These are phyloP conservation scores for Eristalis tenax DNA, from an alignment of 2,888 invertebrate genomes.

Conservation along the genomic window DNA sequence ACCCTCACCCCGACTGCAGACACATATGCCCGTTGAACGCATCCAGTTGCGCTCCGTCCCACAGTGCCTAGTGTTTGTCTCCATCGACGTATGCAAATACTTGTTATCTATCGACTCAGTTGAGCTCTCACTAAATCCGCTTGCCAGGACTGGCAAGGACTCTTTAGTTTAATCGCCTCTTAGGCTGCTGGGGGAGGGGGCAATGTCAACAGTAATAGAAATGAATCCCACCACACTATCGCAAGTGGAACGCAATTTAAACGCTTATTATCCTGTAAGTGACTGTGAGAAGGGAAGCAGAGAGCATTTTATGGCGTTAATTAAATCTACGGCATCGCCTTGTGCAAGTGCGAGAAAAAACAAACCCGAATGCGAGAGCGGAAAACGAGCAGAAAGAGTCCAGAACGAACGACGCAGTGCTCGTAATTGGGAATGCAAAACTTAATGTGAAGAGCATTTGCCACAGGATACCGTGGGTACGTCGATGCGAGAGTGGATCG, in stretches of 20 bases:
- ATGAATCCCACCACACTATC: background rate
- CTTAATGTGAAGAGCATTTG: no score
- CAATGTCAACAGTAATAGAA: conserved; percentile 25
- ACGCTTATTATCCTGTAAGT: conserved; percentile 34
- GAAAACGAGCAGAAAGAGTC: no score
- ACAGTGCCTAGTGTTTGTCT: conserved; percentile 13
- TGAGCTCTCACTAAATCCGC: conserved; percentile 11
- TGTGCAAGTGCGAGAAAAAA: no score
- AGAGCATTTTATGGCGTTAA: conserved; percentile 11
- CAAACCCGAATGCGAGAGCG: no score
- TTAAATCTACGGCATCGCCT: conserved; percentile 11
- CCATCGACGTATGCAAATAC: conserved; percentile 32
- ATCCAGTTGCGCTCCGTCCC: background rate
- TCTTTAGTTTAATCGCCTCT: conserved; percentile 35
- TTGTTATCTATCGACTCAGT: conserved; percentile 7
- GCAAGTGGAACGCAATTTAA: conserved; percentile 14
- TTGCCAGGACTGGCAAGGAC: conserved; percentile 19
- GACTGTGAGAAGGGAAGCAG: background rate
- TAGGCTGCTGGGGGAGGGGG: background rate
- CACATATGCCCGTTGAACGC: background rate
- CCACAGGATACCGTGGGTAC: no score
- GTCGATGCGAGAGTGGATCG: no score
- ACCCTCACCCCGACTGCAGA: background rate
- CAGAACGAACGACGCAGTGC: no score
- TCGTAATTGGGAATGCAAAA: no score